Evolutionary conservation across 2,888 invertebrate genomes (phyloP).

Genomic region (Drosophila neutralis): DNA sequence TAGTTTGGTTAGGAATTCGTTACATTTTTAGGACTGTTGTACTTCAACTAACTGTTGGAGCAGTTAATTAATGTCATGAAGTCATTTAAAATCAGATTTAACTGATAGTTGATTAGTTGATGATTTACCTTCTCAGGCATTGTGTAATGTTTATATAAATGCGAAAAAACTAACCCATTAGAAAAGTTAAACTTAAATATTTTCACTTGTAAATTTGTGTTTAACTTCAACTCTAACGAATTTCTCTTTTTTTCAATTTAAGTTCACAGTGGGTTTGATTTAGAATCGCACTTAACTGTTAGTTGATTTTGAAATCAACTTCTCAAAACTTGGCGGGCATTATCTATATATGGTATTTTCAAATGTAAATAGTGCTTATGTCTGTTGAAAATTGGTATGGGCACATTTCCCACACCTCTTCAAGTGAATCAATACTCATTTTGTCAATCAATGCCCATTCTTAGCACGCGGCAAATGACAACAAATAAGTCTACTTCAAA

Average conservation of each 20-base stretch:
- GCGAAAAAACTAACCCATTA: background rate
- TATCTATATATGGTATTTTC: background rate
- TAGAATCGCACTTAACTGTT: background rate
- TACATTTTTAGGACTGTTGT: background rate
- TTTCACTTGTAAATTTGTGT: too few species aligned
- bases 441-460: slow-evolving; percentile 47
- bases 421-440: slow-evolving; percentile 9
- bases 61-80: background rate
- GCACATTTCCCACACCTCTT: background rate
- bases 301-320: background rate
- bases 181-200: too few species aligned
- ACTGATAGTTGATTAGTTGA: background rate
- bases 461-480: slow-evolving; percentile 49
- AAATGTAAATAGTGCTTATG: background rate
- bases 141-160: background rate
- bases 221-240: too few species aligned
- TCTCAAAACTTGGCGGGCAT: background rate
- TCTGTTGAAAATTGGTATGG: background rate
- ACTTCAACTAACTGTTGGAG: background rate
- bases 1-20: background rate
- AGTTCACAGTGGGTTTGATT: too few species aligned
- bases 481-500: slow-evolving; percentile 76
- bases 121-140: background rate
- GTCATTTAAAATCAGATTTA: background rate
- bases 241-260: background rate